These are phyloP conservation scores for Callosobruchus maculatus DNA, from an alignment of 2,888 invertebrate species.

Conservation along the genomic window DNA sequence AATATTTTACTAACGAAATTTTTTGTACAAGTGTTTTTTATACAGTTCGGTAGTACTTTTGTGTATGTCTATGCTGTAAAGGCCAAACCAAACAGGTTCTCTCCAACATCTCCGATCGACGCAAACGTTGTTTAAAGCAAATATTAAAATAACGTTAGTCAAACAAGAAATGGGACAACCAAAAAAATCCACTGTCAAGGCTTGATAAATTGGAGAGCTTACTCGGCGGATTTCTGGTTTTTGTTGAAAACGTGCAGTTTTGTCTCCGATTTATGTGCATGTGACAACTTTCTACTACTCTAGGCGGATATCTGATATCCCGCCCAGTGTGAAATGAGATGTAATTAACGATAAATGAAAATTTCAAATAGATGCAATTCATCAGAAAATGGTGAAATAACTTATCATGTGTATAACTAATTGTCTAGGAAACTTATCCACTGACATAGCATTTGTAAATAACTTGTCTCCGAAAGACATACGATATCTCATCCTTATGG, in stretches of 20 bases:
- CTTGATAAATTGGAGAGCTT: not conserved
- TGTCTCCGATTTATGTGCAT: not conserved
- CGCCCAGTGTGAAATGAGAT: not conserved
- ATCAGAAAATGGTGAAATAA: too few species aligned
- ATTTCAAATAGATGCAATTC: too few species aligned
- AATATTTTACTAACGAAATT: not conserved
- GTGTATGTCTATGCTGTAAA: not conserved
- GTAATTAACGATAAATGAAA: not conserved
- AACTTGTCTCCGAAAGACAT: too few species aligned
- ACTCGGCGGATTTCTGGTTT: not conserved
- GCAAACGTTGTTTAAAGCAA: conserved; percentile 2
- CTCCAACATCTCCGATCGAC: not conserved
- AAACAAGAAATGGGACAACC: not conserved
- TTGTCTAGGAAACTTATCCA: too few species aligned
- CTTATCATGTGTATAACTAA: too few species aligned
- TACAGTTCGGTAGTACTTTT: not conserved
- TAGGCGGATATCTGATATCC: not conserved
- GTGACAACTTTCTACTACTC: not conserved
- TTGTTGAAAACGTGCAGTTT: not conserved
- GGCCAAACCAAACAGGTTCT: not conserved
- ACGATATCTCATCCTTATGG: too few species aligned
- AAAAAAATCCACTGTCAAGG: conserved; percentile 1
- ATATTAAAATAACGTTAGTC: conserved; percentile 4
- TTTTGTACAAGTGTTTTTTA: not conserved
- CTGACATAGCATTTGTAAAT: too few species aligned